A percentile compares a stretch with the other conserved stretches of the same genome.
phyloP scores from a whole-genome alignment of 1,140 invertebrate genomes.

The Tetramorium simillimum region DNA sequence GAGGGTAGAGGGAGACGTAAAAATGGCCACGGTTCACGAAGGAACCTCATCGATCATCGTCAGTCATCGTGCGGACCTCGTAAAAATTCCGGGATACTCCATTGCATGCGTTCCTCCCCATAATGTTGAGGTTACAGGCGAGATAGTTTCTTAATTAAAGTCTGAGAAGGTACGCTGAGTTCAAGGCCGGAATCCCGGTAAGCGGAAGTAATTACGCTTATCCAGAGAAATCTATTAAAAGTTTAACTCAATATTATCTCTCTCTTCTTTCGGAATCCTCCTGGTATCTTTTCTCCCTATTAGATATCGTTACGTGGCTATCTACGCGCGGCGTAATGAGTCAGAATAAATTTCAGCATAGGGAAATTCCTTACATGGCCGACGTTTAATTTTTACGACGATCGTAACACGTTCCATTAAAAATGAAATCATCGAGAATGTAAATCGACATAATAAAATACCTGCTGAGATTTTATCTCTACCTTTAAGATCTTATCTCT shows the following conservation, averaged over 20 bases:
- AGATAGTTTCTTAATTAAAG: constrained; percentile 82
- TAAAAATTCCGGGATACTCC: constrained; percentile 73
- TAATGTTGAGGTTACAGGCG: constrained; percentile 66
- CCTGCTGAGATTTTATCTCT: neutral
- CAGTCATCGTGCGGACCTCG: constrained; percentile 70
- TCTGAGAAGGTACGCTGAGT: constrained; percentile 58
- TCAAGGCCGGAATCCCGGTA: constrained; percentile 64
- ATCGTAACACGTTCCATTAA: neutral
- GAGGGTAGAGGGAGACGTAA: constrained; percentile 60
- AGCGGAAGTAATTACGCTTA: constrained; percentile 69
- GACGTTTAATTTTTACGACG: constrained; percentile 25
- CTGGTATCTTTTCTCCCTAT: constrained; percentile 1
- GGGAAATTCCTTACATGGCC: constrained; percentile 7
- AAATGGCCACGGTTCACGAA: constrained; percentile 69
- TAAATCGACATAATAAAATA: constrained; percentile 41
- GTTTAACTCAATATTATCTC: constrained; percentile 60
- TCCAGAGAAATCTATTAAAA: constrained; percentile 69
- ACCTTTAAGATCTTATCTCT: neutral
- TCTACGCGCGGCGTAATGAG: constrained; percentile 43
- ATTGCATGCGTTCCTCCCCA: constrained; percentile 35
- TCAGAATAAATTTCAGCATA: constrained; percentile 49
- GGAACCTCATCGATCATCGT: constrained; percentile 81
- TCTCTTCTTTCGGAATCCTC: constrained; percentile 38
- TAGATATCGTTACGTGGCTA: constrained; percentile 63
- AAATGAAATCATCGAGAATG: neutral